Evolutionary conservation across 2,888 invertebrate species (phyloP), one percentile per base, ranked within the genome.

Genomic region (Diarsia mendica): DNA sequence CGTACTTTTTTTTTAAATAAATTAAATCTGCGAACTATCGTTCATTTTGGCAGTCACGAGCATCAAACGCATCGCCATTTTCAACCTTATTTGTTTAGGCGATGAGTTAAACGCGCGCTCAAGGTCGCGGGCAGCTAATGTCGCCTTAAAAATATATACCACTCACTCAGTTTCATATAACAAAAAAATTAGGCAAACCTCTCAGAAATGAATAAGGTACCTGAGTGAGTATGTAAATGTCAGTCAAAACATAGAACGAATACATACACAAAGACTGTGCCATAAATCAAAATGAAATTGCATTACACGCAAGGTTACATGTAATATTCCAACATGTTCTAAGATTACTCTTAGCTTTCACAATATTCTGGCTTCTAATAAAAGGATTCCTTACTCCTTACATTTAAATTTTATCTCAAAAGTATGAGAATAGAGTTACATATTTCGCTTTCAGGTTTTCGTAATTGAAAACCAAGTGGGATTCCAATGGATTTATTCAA

Each of bases 211-310:
- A 9, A 72, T 77, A 33, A 72, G 68, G n/a, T 48, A 70, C 53
- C 51, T 61, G 48, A 61, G 49, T 60, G 33, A 51, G 49, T 64
- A 72, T 68, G 63, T 81, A 80, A 71, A 83, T 61, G 39, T 69
- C 53, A 69, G 20, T 67, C 49, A 67, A 11, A 51, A 71, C 23
- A 71, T 67, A 72, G 64, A 73, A 69, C n/a, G 67, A 72, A 75
- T 72, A 64, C 63, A 69, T 72, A 67, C 64, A 74, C 71, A 74
- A 64, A 64, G 65, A 49, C 69, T 55, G 66, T 20, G 67, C 28
- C 79, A 83, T 85, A 87, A 86, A 86, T 87, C 87, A 87, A 82
- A 82, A 84, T 67, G 82, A 87, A 81, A 86, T 85, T 83, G 86
- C 87, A 87, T 80, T 87, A 82, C 84, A 75, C 73, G 53, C 76